Base-by-base conservation (phyloP, 2,113 vertebrate species). In the Tetrao urogallus region DNA sequence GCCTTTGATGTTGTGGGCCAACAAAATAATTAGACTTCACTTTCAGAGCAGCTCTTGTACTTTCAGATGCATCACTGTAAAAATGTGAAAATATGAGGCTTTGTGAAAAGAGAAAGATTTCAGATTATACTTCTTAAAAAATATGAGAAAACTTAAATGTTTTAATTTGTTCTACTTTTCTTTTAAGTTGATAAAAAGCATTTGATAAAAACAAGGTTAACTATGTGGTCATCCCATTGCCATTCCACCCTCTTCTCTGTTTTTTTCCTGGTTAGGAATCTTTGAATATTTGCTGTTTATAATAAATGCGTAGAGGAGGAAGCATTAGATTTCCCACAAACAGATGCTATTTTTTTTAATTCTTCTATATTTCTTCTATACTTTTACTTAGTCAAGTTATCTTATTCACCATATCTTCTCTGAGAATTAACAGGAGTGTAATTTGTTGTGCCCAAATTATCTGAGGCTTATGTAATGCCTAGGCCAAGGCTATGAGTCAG, bases 401-500 rank as follows among this genome's bases (percentile, higher is more conserved):
- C 24, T 2, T 19, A 18, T 14, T 48, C 18, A 4, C 45, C n/a
- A 0, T 32, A 1, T 48, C 32, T 89, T 65, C 6, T 10, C 42
- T 42, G 25, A 28, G 43, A 78, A 69, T 7, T 52, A 43, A 42
- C 32, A 27, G 3, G 8, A 38, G 4, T 6, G 50, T 19, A 16
- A 43, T 3, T 48, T 60, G 3, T 19, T 61, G 1, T 72, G 15
- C 6, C 27, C 11, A 14, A 5, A 5, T 6, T 8, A 18, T 21
- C 32, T 8, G 17, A 43, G 43, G 38, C 6, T 2, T 27, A 5
- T 0, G 1, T 24, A 48, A 38, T 18, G 43, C 19, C 24, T 38
- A 13, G 17, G 0, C 4, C 8, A 16, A 48, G n/a, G 18, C 10
- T 8, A 6, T 7, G 10, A 54, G 30, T 17, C 20, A n/a, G 27